Percentiles rank a stretch among this genome's conserved stretches.
Conservation (phyloP, 1,140 invertebrate genomes). For the Parapsyche elsis region DNA sequence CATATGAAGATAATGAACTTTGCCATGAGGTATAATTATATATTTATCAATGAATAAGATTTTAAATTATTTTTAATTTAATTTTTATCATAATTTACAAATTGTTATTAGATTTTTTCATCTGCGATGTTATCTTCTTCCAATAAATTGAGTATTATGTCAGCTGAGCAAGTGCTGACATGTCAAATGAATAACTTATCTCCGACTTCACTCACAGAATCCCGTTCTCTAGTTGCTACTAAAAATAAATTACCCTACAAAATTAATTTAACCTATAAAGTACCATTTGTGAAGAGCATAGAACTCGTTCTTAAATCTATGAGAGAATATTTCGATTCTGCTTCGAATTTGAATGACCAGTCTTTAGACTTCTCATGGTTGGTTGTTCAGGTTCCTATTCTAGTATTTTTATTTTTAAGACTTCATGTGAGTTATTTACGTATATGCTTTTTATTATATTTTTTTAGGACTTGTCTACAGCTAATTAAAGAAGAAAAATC, state of each 20-base stretch:
- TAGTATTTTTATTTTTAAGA: background rate
- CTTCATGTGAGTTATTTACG: background rate
- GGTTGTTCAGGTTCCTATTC: constrained; percentile 10
- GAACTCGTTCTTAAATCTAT: constrained; percentile 45
- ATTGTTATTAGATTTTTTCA: constrained; percentile 47
- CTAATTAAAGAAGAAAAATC: constrained; percentile 49
- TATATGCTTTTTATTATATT: no score
- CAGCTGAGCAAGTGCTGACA: constrained; percentile 50
- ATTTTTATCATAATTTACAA: background rate
- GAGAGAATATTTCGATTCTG: constrained; percentile 53
- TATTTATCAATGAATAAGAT: background rate
- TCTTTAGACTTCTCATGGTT: constrained; percentile 51
- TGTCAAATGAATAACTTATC: constrained; percentile 27
- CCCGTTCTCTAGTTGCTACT: constrained; percentile 18
- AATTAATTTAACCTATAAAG: constrained; percentile 43
- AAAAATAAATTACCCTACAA: constrained; percentile 46
- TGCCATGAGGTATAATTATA: constrained; percentile 50
- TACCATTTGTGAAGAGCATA: constrained; percentile 44
- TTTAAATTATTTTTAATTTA: background rate
- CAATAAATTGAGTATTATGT: constrained; percentile 48
- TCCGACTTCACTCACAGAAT: background rate
- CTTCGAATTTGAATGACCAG: constrained; percentile 50
- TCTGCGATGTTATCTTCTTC: constrained; percentile 46
- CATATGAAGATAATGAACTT: constrained; percentile 48
- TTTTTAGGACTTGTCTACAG: constrained; percentile 52